Conservation (phyloP, 2,113 vertebrate species). For the Cricetomys ansorgei region DNA sequence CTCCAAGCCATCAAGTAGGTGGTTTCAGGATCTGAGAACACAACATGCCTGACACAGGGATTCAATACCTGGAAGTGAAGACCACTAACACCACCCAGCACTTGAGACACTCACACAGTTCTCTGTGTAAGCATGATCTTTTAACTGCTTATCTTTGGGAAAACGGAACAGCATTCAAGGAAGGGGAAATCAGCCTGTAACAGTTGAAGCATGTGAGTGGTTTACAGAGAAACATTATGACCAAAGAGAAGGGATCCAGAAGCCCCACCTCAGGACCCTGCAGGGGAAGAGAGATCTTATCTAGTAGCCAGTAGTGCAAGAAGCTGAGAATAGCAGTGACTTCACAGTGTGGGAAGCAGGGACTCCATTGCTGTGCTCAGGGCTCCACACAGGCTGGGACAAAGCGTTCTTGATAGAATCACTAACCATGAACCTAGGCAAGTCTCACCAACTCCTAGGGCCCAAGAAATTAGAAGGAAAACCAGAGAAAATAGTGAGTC, state of each 20-base stretch:
- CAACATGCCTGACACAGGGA: not conserved
- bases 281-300: not conserved
- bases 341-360: not conserved
- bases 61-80: not conserved
- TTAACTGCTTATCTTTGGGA: not conserved
- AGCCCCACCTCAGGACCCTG: not conserved
- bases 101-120: not conserved
- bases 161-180: not conserved
- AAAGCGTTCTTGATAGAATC: not conserved
- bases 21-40: not conserved
- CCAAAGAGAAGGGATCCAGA: not conserved
- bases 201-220: not conserved
- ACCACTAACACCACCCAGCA: not conserved
- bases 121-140: not conserved
- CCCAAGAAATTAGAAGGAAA: not conserved
- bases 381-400: not conserved
- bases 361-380: not conserved
- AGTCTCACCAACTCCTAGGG: not conserved
- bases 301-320: not conserved
- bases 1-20: not conserved
- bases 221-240: not conserved
- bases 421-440: not conserved
- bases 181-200: not conserved
- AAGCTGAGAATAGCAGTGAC: not conserved
- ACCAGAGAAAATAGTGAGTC: not conserved